Evolutionary conservation across 2,888 invertebrate genomes (phyloP), one percentile per base, ranked within the genome.

Genomic region (Apodemia hepburni): DNA sequence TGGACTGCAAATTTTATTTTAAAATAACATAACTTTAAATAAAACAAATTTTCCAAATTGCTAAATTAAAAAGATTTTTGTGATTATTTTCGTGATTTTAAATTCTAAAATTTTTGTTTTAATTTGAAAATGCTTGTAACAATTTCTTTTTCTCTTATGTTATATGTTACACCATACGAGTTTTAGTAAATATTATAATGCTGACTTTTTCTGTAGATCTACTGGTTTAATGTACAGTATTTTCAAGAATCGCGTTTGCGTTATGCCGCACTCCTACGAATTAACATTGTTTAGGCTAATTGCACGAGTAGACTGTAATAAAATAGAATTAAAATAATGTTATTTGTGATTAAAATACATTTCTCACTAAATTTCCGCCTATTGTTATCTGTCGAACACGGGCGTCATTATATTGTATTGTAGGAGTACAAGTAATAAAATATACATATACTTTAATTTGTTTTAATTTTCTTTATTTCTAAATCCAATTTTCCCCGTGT

Each of bases 321-420:
- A 7, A 27, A 54, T 54, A 54, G 12, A 12, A 54, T 12, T 54
- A 54, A 54, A 54, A 27, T 54, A 22, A 18, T 18, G 22, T 54
- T 54, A 22, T 54, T 27, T 54, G 27, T 54, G 54, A 54, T 54
- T 27, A 22, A 22, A 54, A 54, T 54, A 54, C 54, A 54, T 54
- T 54, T 54, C 54, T 54, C 27, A 54, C 54, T 57, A 47, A 47
- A 47, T 57, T 57, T 57, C 54, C 54, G 54, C 54, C 54, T 57
- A 57, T 57, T 57, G 54, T 57, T 54, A 27, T 15, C 5, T 57
- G 15, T 57, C 54, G 54, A n/a, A 57, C 54, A 57, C 54, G 12
- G 54, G 54, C 54, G 54, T 54, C 54, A 51, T 18, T 17, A 22
- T 17, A 22, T 27, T 54, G 15, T 54, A 54, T 54, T 42, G 42